Evolutionary conservation across 2,888 invertebrate genomes (phyloP), one percentile per base, ranked within the genome.

Genomic region (Epistrophella euchroma): DNA sequence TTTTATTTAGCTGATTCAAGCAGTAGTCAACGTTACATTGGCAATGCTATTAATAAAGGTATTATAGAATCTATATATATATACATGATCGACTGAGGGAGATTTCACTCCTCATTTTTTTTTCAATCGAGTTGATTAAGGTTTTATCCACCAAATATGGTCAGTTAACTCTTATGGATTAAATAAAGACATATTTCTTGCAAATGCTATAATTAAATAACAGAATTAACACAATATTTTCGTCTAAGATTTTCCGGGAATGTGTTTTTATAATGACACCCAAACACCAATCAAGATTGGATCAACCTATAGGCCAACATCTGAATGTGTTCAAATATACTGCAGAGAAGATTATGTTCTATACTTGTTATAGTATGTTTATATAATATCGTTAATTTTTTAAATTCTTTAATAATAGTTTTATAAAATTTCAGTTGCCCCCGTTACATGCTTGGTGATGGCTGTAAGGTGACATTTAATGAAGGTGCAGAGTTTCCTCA

Each of bases 371-470:
- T 68, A 37, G 68, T 75, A 55, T 22, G 64, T 64, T 55, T 35
- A 13, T 4, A 25, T 40, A 45, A 17, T 45, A 32, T 15, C 0
- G 15, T n/a, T 28, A 45, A 15, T 10, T 22, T 40, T 10, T 9
- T 9, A 4, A 6, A 52, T 2, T 19, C 28, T 0, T 45, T n/a
- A 28, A 60, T 52, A 25, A n/a, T n/a, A n/a, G 11, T 60, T 45
- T 17, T 10, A 11, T 62, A 5, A 2, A 2, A 22, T 64, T 56
- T 50, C 22, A 85, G 84, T 35, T 85, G 84, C 7, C 72, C 47
- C 4, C 56, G 75, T 9, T 85, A 85, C 10, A 80, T 80, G 80
- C 2, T 85, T 4, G 84, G 84, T n/a, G 84, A 85, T 0, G 75
- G 72, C 2, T 85, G 84, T 19, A 55, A 22, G 10, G 32, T 80